phyloP scores from a whole-genome alignment of 2,888 invertebrate species.

The Meta bourneti region DNA sequence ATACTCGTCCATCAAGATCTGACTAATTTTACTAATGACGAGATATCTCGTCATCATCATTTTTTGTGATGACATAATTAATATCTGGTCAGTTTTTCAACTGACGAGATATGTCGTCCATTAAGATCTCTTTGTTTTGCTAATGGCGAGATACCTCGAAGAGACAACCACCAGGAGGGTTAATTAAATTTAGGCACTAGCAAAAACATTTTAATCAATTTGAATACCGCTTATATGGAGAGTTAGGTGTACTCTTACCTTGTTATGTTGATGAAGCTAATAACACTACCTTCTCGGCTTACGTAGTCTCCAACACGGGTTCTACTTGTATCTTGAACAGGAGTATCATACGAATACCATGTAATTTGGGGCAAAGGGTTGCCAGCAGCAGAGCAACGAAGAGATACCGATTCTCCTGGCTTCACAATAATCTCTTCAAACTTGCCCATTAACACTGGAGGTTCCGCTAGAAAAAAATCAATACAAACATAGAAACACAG shows the following conservation, averaged over 20 bases:
- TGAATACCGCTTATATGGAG: too few relatives aligned
- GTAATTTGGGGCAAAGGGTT: conserved; percentile 78
- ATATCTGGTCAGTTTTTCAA: too few relatives aligned
- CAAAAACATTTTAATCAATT: too few relatives aligned
- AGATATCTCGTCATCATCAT: too few relatives aligned
- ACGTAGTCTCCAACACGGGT: conserved; percentile 77
- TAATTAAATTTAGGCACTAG: too few relatives aligned
- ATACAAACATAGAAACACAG: neutral
- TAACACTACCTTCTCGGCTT: conserved; percentile 76
- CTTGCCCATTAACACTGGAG: conserved; percentile 74
- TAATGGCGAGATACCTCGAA: too few relatives aligned
- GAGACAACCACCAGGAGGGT: too few relatives aligned
- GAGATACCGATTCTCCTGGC: conserved; percentile 73
- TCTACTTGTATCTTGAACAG: conserved; percentile 76
- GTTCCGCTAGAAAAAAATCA: conserved; percentile 59
- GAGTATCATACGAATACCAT: conserved; percentile 77
- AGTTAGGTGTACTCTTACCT: conserved; percentile 5
- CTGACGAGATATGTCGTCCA: too few relatives aligned
- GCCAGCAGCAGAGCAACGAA: conserved; percentile 76
- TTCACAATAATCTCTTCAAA: conserved; percentile 75
- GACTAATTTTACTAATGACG: too few relatives aligned
- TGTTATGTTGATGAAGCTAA: conserved; percentile 78
- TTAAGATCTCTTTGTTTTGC: too few relatives aligned
- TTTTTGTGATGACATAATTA: too few relatives aligned
- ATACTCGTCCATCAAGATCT: too few relatives aligned